phyloP scores from a whole-genome alignment of 1,140 invertebrate species.

The Galendromus occidentalis region DNA sequence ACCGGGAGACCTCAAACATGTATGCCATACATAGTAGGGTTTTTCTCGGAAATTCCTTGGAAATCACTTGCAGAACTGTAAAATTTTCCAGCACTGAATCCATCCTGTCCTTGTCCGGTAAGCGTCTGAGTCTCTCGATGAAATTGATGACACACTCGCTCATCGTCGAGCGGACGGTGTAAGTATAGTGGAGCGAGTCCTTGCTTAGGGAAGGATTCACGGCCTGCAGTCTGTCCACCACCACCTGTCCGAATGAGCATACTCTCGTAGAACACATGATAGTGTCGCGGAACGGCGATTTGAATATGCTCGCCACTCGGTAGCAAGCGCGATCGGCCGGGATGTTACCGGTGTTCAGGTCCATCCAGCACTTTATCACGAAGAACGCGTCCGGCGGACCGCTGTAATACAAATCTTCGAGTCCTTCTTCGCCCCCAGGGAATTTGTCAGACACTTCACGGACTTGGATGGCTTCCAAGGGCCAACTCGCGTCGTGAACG shows the following conservation, averaged over 20 bases:
- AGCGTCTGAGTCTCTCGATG: conserved; percentile 91
- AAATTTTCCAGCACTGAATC: conserved; percentile 99
- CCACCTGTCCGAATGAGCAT: conserved; percentile 98
- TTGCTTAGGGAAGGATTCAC: conserved; percentile 84
- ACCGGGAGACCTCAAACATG: conserved; percentile 97
- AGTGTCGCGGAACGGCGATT: conserved; percentile 94
- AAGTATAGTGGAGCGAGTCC: conserved; percentile 59
- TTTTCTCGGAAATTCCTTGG: conserved; percentile 92
- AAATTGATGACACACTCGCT: conserved; percentile 99
- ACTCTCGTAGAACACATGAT: conserved; percentile 98
- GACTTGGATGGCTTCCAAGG: conserved; percentile 87
- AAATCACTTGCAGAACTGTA: conserved; percentile 93
- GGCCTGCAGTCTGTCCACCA: conserved; percentile 97
- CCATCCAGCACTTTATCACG: conserved; percentile 98
- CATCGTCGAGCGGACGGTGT: conserved; percentile 93
- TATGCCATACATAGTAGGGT: conserved; percentile 94
- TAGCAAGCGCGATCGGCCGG: conserved; percentile 88
- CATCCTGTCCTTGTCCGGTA: conserved; percentile 99
- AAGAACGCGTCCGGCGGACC: conserved; percentile 95
- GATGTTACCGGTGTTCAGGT: conserved; percentile 77
- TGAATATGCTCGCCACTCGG: conserved; percentile 93
- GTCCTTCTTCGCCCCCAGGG: conserved; percentile 89
- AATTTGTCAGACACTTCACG: conserved; percentile 98
- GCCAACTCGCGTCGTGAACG: conserved; percentile 72
- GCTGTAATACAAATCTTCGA: conserved; percentile 94